Evolutionary conservation across 2,113 vertebrate species (phyloP).

Genomic region (Brachionichthys hirsutus): DNA sequence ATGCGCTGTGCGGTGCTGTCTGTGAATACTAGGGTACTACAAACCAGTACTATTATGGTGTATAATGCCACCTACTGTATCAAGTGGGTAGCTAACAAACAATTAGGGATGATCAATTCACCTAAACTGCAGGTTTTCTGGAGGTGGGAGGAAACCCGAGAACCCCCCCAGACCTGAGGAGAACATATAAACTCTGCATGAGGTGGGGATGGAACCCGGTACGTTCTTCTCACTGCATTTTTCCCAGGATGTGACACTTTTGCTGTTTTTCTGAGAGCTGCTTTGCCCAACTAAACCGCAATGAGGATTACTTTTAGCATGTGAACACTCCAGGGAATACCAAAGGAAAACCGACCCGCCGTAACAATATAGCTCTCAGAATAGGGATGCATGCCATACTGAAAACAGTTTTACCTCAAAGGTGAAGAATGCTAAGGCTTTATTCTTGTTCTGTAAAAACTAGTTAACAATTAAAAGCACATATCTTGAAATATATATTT

Average conservation of each 20-base stretch:
- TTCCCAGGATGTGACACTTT: neutral
- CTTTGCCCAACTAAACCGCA: neutral
- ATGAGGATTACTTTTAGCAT: slow-evolving; percentile 17
- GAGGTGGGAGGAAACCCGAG: too few relatives aligned
- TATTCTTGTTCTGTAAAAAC: slow-evolving; percentile 23
- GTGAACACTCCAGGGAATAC: slow-evolving; percentile 11
- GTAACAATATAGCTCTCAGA: slow-evolving; percentile 33
- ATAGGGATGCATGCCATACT: slow-evolving; percentile 22
- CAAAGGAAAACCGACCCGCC: slow-evolving; percentile 26
- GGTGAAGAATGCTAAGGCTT: slow-evolving; percentile 33
- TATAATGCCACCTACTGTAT: too few relatives aligned
- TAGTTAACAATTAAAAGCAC: slow-evolving; percentile 42
- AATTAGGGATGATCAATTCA: too few relatives aligned
- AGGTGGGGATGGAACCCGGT: too few relatives aligned
- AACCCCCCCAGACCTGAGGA: too few relatives aligned
- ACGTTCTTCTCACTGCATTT: neutral
- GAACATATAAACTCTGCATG: too few relatives aligned
- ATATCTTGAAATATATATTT: slow-evolving; percentile 45
- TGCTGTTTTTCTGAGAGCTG: neutral
- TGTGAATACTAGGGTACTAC: too few relatives aligned
- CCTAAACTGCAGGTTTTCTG: too few relatives aligned
- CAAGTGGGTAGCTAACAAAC: too few relatives aligned
- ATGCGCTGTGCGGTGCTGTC: too few relatives aligned
- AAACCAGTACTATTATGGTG: too few relatives aligned
- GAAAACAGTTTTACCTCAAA: slow-evolving; percentile 38